Evolutionary conservation across 1,140 invertebrate species (phyloP), one percentile per base, ranked within the genome.

Genomic region (Neodiprion pinetum): DNA sequence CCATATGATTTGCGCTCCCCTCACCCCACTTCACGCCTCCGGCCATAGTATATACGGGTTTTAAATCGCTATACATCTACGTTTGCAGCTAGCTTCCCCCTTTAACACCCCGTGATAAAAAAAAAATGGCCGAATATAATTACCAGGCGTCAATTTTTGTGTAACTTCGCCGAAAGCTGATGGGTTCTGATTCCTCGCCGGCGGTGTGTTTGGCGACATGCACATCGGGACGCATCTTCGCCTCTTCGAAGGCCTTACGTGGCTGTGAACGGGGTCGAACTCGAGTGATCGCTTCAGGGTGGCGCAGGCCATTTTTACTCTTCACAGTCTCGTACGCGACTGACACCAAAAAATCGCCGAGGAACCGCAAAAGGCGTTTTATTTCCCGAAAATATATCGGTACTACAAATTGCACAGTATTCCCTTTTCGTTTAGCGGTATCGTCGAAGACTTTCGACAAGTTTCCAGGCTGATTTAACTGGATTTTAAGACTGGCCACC

Each of bases 201-300:
- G 91, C 74, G 93, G 93, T 76, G 92, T 91, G 75, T 90, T 91
- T 40, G 93, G 93, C 69, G 93, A 93, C 76, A 92, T 92, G 84
- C 91, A 92, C 90, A 96, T 94, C 72, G 95, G 95, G 83, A 93
- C 92, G 90, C 95, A 97, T 90, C 96, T 93, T 88, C 96, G 90
- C 87, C 96, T 91, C 89, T 97, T 97, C 73, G 92, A 92, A 47
- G 96, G 94, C 77, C 94, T 90, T 81, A 94, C 93, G 80, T 93
- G 91, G 86, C 90, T 93, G 81, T 94, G 91, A 74, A 97, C 92
- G 48, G 96, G 94, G 89, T 98, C 96, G 92, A 97, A 98, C 87
- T 98, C 96, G 83, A 97, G 91, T 84, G 94, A 94, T 87, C 96
- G 92, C 91, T 98, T 98, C 74, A 97, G 90, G 82, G 96, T 98